Conservation (phyloP, 2,113 vertebrate species). For the Tetraodon nigroviridis region DNA sequence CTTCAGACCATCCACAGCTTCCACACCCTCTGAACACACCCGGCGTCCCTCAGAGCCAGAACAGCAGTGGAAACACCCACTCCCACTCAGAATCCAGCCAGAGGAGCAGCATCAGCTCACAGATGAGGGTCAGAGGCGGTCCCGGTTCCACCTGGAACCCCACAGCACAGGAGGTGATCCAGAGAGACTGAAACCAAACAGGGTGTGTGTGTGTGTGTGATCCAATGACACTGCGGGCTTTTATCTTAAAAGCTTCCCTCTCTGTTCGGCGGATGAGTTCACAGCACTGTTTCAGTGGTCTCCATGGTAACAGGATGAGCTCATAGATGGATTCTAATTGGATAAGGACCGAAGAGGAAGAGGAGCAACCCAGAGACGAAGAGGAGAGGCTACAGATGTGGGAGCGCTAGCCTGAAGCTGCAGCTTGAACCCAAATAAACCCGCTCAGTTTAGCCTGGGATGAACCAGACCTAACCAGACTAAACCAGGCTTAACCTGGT, state of each 20-base stretch:
- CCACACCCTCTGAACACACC: no score
- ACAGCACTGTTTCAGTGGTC: conserved; percentile 27
- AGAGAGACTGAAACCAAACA: no score
- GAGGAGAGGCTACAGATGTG: neutral
- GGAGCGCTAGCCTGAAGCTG: neutral
- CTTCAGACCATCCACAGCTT: no score
- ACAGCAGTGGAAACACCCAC: no score
- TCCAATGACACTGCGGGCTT: no score
- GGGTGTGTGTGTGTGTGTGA: neutral
- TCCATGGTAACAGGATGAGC: conserved; percentile 39
- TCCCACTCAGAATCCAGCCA: no score
- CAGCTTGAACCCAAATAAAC: conserved; percentile 41
- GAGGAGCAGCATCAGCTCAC: no score
- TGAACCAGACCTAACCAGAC: no score
- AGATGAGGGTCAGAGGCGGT: no score
- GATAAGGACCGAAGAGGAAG: conserved; percentile 9
- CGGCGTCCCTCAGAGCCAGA: no score
- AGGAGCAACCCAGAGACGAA: neutral
- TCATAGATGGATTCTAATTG: conserved; percentile 36
- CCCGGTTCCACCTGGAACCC: no score
- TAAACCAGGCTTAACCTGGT: conserved; percentile 24
- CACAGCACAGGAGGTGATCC: no score
- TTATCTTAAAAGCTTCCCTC: neutral
- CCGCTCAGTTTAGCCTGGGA: conserved; percentile 15
- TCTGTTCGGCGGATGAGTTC: conserved; percentile 26